Evolutionary conservation across 2,888 invertebrate genomes (phyloP).

Genomic region (Ichneumoninae sp.): DNA sequence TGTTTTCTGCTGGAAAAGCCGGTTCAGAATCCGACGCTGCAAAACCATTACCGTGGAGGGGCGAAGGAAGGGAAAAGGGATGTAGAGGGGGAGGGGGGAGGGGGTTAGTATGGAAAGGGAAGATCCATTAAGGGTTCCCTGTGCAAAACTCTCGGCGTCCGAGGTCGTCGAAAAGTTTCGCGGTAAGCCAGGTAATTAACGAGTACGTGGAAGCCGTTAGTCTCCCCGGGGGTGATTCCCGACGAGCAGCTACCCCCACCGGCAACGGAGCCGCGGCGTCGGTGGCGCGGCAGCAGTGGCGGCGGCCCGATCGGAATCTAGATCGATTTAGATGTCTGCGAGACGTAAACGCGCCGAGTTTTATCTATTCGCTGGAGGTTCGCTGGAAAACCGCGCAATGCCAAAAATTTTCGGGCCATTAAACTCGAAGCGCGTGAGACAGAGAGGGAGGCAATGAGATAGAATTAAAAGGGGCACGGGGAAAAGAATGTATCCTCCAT

Average conservation of each 20-base stretch:
- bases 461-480: slow-evolving; percentile 13
- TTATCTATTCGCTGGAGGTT: slow-evolving; percentile 65
- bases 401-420: slow-evolving; percentile 57
- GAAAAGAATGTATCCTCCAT: slow-evolving; percentile 38
- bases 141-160: slow-evolving; percentile 68
- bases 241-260: slow-evolving; percentile 62
- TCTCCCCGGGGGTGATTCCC: slow-evolving; percentile 73
- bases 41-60: slow-evolving; percentile 72
- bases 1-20: slow-evolving; percentile 35
- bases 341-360: slow-evolving; percentile 63
- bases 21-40: slow-evolving; percentile 64
- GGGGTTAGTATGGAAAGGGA: slow-evolving; percentile 34
- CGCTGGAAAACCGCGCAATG: slow-evolving; percentile 48
- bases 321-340: slow-evolving; percentile 76
- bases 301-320: slow-evolving; percentile 74
- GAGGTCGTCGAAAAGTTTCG: slow-evolving; percentile 78
- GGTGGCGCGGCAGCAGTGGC: slow-evolving; percentile 36
- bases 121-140: slow-evolving; percentile 73
- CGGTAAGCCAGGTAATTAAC: slow-evolving; percentile 79
- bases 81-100: not conserved
- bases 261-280: slow-evolving; percentile 28
- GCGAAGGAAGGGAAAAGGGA: slow-evolving; percentile 11
- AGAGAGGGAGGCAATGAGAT: not conserved
- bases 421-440: slow-evolving; percentile 39
- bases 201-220: slow-evolving; percentile 77